Evolutionary conservation across 2,888 invertebrate genomes (phyloP).

Genomic region (Deroplatys truncata): DNA sequence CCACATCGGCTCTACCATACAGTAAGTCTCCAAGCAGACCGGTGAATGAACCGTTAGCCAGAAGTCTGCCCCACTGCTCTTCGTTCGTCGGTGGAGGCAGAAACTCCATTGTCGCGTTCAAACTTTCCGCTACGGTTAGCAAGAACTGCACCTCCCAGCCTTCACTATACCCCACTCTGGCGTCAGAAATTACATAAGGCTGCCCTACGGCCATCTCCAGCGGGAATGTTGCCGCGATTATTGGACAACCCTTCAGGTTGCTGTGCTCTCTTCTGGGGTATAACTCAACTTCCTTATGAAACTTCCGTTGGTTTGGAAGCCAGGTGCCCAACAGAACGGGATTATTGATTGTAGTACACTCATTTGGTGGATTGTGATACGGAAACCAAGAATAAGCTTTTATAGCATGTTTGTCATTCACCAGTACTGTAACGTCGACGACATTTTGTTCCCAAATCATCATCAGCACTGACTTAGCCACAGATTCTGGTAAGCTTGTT

Average conservation of each 20-base stretch:
- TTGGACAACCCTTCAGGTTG: neutral
- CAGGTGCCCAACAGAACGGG: neutral
- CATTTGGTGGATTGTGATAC: neutral
- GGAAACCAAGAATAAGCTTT: neutral
- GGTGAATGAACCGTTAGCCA: neutral
- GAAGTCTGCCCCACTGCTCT: neutral
- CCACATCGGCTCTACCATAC: neutral
- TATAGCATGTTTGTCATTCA: neutral
- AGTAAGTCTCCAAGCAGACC: neutral
- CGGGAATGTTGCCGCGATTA: neutral
- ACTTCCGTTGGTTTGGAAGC: neutral
- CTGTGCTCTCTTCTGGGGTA: neutral
- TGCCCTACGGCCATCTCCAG: neutral
- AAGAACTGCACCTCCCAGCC: neutral
- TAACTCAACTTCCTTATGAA: neutral
- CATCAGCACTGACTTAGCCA: neutral
- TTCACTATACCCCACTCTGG: neutral
- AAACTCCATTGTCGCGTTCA: neutral
- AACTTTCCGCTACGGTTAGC: neutral
- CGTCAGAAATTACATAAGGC: neutral
- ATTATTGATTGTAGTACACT: neutral
- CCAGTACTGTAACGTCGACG: neutral
- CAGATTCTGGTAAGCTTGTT: neutral
- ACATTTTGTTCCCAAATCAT: neutral
- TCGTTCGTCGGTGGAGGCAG: neutral